Evolutionary conservation across 2,113 vertebrate species (phyloP).

Genomic region (Elgaria multicarinata): DNA sequence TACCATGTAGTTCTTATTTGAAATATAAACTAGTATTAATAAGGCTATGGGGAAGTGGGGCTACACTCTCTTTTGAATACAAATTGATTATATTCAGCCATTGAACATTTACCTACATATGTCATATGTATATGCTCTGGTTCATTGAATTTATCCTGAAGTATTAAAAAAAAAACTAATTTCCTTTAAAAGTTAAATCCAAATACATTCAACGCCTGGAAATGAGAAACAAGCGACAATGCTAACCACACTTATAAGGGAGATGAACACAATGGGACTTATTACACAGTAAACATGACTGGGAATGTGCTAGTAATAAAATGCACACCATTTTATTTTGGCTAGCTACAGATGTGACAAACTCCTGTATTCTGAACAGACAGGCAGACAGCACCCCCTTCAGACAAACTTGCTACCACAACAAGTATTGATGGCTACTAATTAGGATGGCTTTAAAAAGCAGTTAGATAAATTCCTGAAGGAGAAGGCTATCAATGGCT

Average conservation of each 20-base stretch:
- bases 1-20: background rate
- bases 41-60: background rate
- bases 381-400: background rate
- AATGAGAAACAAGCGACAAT: background rate
- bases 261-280: background rate
- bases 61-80: constrained; percentile 7
- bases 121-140: background rate
- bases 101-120: constrained; percentile 13
- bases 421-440: no score
- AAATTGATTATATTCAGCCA: constrained; percentile 26
- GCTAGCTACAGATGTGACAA: background rate
- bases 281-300: background rate
- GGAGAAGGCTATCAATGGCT: no score
- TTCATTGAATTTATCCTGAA: background rate
- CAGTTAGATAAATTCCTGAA: no score
- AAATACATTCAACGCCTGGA: background rate
- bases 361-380: background rate
- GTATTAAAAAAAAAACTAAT: background rate
- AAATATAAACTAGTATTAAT: constrained; percentile 25
- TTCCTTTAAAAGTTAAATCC: background rate
- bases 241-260: background rate
- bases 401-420: no score
- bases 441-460: no score
- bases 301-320: background rate
- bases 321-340: background rate